Evolutionary conservation across 2,797 vertebrate genomes (phyloP).

Genomic region (Intellagama lesueurii): DNA sequence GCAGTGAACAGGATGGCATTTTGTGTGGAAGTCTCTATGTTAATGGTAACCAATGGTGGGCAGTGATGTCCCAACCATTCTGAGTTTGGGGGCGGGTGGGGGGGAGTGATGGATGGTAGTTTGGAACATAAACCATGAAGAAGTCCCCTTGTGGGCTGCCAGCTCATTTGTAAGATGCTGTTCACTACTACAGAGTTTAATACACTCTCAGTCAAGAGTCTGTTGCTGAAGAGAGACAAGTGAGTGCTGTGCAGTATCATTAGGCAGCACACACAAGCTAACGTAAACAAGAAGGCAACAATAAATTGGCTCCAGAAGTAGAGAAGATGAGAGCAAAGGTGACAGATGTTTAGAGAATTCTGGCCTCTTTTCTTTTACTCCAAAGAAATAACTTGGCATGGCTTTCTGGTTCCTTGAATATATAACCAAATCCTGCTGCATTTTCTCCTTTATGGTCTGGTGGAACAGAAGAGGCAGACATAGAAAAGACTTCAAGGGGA

Average conservation of each 20-base stretch:
- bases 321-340: constrained; percentile 36
- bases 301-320: constrained; percentile 32
- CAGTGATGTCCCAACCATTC: neutral
- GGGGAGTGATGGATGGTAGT: neutral
- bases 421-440: constrained; percentile 51
- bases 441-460: constrained; percentile 39
- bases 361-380: constrained; percentile 53
- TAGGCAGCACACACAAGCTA: neutral
- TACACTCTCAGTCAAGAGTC: constrained; percentile 1
- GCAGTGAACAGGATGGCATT: neutral
- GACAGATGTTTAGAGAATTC: constrained; percentile 54
- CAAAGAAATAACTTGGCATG: constrained; percentile 50
- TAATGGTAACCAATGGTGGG: neutral
- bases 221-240: neutral
- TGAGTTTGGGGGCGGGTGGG: neutral
- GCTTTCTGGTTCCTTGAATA: constrained; percentile 60
- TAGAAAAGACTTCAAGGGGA: neutral
- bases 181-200: neutral
- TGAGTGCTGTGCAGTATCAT: neutral
- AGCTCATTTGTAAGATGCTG: neutral
- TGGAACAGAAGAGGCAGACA: constrained; percentile 15
- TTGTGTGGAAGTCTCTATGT: neutral
- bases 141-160: neutral
- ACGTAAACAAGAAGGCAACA: constrained; percentile 24
- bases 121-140: constrained; percentile 14